Base-by-base conservation (phyloP, 2,888 invertebrate genomes). In the Amphimallon solstitiale region DNA sequence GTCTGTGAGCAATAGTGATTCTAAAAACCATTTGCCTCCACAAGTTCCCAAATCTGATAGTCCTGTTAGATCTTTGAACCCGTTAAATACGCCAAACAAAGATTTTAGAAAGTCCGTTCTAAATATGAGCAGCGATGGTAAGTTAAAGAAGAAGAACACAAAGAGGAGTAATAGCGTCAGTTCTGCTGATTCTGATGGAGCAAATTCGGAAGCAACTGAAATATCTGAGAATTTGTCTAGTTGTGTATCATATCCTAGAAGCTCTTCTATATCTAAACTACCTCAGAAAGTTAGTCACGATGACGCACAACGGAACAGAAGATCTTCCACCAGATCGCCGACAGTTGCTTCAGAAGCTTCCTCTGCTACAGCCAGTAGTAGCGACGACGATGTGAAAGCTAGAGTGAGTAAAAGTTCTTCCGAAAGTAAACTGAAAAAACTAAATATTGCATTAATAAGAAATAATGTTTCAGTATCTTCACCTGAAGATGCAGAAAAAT, bases 61-160 rank as follows among this genome's bases (percentile, higher is more conserved):
- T 34, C 68, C 72, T 17, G 71, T 70, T 60, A 79, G 77, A 69
- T 69, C 77, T 15, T 71, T 78, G 35, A 85, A 85, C 75, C 76
- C 79, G 64, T 71, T 77, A 37, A 83, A 81, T 68, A 82, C 83
- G 72, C 85, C 88, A 17, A 91, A 91, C 78, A 91, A 92, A 80
- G 91, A 91, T 77, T 90, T 90, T 72, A 84, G 92, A 35, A 92
- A 92, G 78, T 92, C 91, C 0, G 88, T 89, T 0, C 78, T 92
- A 10, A 92, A 92, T 79, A 90, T 91, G 82, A 86, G 84, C 46
- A 83, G 84, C 2, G 82, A 83, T 29, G 78, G 78, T 15, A 78
- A 76, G 68, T 63, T 70, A 10, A 77, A 76, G 52, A 80, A 78
- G 80, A 63, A 81, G 80, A 63, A 82, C n/a, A 75, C 84, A 6